Base-by-base conservation (phyloP, 2,888 invertebrate genomes). In the Ormyrus nitidulus region DNA sequence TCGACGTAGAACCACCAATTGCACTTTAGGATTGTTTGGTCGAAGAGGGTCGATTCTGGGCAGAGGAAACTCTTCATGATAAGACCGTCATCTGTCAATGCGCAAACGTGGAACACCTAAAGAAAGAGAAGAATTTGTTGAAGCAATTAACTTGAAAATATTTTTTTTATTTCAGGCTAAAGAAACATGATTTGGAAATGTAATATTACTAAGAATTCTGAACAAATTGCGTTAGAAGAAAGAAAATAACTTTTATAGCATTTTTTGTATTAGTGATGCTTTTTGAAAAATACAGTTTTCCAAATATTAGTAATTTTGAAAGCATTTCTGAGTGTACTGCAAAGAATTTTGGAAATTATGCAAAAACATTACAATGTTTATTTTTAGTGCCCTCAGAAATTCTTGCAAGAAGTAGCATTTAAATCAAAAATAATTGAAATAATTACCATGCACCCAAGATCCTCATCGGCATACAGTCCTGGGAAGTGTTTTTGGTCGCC, bases 1-100 rank as follows among this genome's bases (percentile, higher is more conserved):
- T 97, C 97, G 0, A 97, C 97, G 89, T 97, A 97, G 92, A 97
- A 96, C 96, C 96, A 97, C 97, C 97, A 97, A 90, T 97, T 97
- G 91, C 97, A 97, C 89, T 97, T 97, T 6, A 97, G 92, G 83
- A 97, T 96, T 44, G 96, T 96, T 90, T 97, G 97, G 88, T 97
- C 97, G 91, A 97, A 97, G 73, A 97, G 92, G 0, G 97, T 97
- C 51, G 96, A 97, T 90, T 97, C 96, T 0, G 97, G 97, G 88
- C 97, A 97, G 65, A 97, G 92, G 91, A 97, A 97, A 68, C 97
- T 97, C 90, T 97, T 97, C 94, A 96, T 96, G 71, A 97, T 96
- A 77, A 97, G 92, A 0, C 97, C 97, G 84, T 96, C 96, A 85
- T 97, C 97, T 4, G 97, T 97, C 73, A 97, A 91, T 0, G 97